A percentile compares a stretch with the other conserved stretches of the same genome.
Evolutionary conservation across 2,797 vertebrate genomes (phyloP).

Genomic region (Thaleichthys pacificus): DNA sequence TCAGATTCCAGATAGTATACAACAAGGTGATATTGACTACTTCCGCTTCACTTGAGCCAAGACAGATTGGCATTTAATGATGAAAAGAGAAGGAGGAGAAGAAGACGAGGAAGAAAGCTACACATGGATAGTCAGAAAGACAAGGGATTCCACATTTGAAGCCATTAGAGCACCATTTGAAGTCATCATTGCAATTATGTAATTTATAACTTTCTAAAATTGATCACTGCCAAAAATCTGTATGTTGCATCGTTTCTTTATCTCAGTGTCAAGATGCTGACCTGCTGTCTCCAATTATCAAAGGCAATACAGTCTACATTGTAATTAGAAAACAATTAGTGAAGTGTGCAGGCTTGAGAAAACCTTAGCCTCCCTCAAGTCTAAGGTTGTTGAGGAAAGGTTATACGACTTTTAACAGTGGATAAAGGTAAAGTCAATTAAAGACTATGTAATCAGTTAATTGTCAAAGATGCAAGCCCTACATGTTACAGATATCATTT

Average conservation of each 20-base stretch:
- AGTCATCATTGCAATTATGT: not conserved
- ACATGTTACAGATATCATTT: too few relatives aligned
- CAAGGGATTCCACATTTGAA: not conserved
- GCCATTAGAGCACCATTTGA: not conserved
- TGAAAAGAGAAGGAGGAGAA: slow-evolving; percentile 51
- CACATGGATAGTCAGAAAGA: not conserved
- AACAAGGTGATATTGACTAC: slow-evolving; percentile 70
- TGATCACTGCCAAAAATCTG: slow-evolving; percentile 6
- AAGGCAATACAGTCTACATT: slow-evolving; percentile 82
- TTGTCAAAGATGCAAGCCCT: slow-evolving; percentile 9
- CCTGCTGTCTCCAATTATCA: slow-evolving; percentile 83
- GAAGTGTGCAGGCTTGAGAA: slow-evolving; percentile 79
- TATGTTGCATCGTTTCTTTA: slow-evolving; percentile 70
- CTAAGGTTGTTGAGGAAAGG: slow-evolving; percentile 80
- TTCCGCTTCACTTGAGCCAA: slow-evolving; percentile 71
- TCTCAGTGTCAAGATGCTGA: slow-evolving; percentile 76
- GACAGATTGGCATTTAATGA: slow-evolving; percentile 70
- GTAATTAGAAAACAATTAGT: slow-evolving; percentile 89
- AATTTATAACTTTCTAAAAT: not conserved
- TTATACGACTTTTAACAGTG: slow-evolving; percentile 73
- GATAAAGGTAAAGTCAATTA: slow-evolving; percentile 52
- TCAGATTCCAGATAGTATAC: slow-evolving; percentile 65
- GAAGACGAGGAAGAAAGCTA: slow-evolving; percentile 17
- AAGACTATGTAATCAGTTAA: slow-evolving; percentile 13
- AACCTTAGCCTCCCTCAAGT: slow-evolving; percentile 72